Conservation (phyloP, 2,113 vertebrate species). For the Phylloscopus trochilus region DNA sequence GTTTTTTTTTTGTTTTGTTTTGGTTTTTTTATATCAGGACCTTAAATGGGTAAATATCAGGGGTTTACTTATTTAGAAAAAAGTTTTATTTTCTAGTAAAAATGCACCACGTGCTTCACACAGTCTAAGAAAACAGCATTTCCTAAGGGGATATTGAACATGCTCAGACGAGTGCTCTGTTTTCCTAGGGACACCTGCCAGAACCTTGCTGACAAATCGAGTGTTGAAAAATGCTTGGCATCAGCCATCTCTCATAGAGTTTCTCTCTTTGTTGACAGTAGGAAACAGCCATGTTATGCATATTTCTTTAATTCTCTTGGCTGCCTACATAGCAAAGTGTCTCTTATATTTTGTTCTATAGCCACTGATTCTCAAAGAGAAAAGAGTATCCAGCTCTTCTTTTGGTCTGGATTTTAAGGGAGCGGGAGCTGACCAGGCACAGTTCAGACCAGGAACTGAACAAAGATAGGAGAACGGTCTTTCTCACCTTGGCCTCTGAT, state of each 20-base stretch:
- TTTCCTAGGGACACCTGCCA: slow-evolving; percentile 59
- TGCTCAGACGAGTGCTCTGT: slow-evolving; percentile 41
- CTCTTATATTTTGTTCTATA: background rate
- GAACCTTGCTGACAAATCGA: slow-evolving; percentile 32
- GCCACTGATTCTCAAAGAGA: background rate
- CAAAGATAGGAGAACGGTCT: background rate
- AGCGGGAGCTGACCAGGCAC: background rate
- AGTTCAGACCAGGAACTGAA: background rate
- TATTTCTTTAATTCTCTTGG: slow-evolving; percentile 47
- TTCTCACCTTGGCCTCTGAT: background rate
- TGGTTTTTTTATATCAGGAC: background rate
- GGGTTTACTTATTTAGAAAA: background rate
- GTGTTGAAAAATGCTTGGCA: slow-evolving; percentile 51
- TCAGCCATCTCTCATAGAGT: background rate
- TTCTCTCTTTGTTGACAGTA: slow-evolving; percentile 23
- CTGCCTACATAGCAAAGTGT: background rate
- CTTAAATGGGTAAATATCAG: background rate
- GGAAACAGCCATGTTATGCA: slow-evolving; percentile 46
- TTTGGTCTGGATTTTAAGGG: background rate
- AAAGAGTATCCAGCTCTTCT: background rate
- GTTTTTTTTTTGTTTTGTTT: no score
- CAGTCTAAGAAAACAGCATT: slow-evolving; percentile 9
- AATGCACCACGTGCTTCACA: background rate
- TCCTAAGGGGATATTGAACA: slow-evolving; percentile 41
- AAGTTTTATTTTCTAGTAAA: background rate